Percentiles rank a stretch among this genome's conserved stretches.
Conservation (phyloP, 2,113 vertebrate species). For the Caretta caretta region DNA sequence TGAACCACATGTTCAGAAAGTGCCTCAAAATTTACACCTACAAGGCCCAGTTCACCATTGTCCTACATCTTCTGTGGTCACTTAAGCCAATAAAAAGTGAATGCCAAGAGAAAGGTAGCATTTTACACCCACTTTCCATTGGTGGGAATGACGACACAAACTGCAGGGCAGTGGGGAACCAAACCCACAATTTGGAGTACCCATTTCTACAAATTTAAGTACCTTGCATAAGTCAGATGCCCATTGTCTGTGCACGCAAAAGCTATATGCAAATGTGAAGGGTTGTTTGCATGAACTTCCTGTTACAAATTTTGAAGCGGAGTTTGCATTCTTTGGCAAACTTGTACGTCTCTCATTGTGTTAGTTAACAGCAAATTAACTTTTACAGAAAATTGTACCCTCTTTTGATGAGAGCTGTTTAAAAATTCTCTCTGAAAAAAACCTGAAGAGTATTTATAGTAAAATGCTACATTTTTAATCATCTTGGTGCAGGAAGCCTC, state of each 20-base stretch:
- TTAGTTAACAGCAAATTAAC: conserved; percentile 20
- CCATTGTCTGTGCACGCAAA: not conserved
- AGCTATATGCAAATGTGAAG: not conserved
- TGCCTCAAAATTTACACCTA: not conserved
- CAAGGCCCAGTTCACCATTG: not conserved
- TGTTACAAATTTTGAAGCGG: not conserved
- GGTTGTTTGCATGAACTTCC: not conserved
- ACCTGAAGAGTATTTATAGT: not conserved
- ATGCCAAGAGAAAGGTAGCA: not conserved
- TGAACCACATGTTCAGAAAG: not conserved
- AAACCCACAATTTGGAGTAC: not conserved
- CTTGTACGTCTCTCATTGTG: not conserved
- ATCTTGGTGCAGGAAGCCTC: too few relatives aligned
- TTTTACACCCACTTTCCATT: not conserved
- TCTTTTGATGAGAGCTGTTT: not conserved
- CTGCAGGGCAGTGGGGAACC: not conserved
- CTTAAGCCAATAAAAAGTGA: not conserved
- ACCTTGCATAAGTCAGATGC: not conserved
- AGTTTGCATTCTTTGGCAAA: not conserved
- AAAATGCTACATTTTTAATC: not conserved
- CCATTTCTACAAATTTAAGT: not conserved
- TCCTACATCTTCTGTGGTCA: not conserved
- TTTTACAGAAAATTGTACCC: not conserved
- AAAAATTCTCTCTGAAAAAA: not conserved
- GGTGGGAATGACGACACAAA: not conserved